These are phyloP conservation scores for Gopherus flavomarginatus DNA, from an alignment of 2,113 vertebrate species.

Conservation along the genomic window DNA sequence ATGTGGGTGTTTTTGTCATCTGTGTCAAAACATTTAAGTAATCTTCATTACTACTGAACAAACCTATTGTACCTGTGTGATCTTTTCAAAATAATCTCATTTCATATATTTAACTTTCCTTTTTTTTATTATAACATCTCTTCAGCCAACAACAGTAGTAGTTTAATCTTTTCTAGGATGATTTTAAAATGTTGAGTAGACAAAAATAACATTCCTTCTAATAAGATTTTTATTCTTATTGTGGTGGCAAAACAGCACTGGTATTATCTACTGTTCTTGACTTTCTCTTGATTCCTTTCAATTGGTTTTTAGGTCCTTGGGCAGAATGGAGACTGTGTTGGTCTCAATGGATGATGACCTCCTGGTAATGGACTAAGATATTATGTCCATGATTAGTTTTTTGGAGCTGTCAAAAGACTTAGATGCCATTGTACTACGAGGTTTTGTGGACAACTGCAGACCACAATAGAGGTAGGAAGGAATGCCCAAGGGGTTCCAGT, in stretches of 20 bases:
- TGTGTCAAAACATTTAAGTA: not conserved
- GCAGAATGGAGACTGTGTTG: not conserved
- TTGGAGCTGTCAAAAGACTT: not conserved
- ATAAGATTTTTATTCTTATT: not conserved
- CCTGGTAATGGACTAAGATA: not conserved
- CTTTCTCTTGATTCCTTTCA: not conserved
- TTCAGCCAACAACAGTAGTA: not conserved
- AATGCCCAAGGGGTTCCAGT: not conserved
- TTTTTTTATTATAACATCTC: not conserved
- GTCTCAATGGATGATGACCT: not conserved
- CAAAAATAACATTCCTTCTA: not conserved
- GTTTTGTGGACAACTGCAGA: not conserved
- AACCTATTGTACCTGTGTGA: not conserved
- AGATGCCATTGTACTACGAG: not conserved
- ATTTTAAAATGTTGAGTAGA: not conserved
- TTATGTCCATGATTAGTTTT: not conserved
- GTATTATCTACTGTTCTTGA: not conserved
- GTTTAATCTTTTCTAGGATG: not conserved
- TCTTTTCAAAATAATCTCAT: not conserved
- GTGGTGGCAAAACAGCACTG: not conserved
- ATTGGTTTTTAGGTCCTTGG: not conserved
- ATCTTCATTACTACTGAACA: not conserved
- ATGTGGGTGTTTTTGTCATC: not conserved
- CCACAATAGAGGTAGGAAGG: fast-evolving
- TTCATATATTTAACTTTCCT: not conserved